Base-by-base conservation (phyloP, 1,140 invertebrate genomes). In the Atopsyche davidsoni region DNA sequence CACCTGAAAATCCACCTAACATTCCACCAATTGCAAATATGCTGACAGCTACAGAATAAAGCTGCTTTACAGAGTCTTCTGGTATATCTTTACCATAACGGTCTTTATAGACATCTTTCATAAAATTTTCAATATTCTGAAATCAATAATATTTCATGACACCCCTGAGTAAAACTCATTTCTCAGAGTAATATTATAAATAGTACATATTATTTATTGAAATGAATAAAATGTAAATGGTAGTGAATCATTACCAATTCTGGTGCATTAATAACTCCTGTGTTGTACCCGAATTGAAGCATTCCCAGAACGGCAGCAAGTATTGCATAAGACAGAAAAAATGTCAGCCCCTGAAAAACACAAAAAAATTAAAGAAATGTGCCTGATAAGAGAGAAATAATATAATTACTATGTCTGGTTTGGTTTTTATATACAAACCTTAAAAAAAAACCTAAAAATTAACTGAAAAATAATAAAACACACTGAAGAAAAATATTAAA, bases 271-370 rank as follows among this genome's bases (percentile, higher is more conserved):
- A 98, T 95, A 43, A 98, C 95, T 59, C 95, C 95, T 9, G 94
- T 98, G 70, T 98, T 97, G 78, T 96, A 99, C 58, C 96, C 96
- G 72, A 98, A 98, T 72, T 98, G 95, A 60, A 98, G 81, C 87
- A 98, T 98, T n/a, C 96, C 89, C 57, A 97, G 81, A 56, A 96
- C 92, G 45, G 94, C 92, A 45, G 93, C 84, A 62, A 91, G 81
- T 70, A 96, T 95, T 56, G 93, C 85, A 71, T 95, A 93, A 57
- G 89, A 84, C 62, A 98, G 80, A 73, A 92, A 88, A 64, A 88
- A 85, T 51, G 93, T 97, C 58, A 95, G 47, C 28, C 51, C 78
- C 53, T 89, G 88, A 32, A 55, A 55, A 45, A 18, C 13, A 22
- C 7, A 42, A 18, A 9, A 18, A 42, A 42, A 42, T 18, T 36